phyloP scores from a whole-genome alignment of 2,888 invertebrate genomes.

The Notocelia uddmanniana region DNA sequence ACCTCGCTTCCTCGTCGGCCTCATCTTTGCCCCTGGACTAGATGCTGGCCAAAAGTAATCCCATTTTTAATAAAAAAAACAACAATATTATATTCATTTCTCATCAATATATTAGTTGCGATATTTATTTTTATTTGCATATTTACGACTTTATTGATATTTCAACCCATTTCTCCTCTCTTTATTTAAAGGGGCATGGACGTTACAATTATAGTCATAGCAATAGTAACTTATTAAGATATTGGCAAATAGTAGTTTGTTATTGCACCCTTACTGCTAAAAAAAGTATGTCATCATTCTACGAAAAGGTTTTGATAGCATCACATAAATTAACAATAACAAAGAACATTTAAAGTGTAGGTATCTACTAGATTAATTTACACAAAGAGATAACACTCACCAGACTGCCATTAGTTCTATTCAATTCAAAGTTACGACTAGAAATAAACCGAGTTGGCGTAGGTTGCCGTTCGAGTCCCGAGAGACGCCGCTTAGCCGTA shows the following conservation, averaged over 20 bases:
- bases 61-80: no score
- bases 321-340: not conserved
- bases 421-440: constrained; percentile 33
- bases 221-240: not conserved
- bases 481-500: constrained; percentile 39
- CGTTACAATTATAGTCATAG: no score
- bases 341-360: not conserved
- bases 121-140: no score
- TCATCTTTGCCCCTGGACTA: no score
- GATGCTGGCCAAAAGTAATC: no score
- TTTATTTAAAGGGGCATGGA: not conserved
- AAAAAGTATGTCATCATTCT: no score
- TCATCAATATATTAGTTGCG: no score
- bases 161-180: not conserved
- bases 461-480: constrained; percentile 31
- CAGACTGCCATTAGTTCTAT: constrained; percentile 37
- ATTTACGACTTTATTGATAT: no score
- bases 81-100: no score
- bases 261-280: no score
- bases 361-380: not conserved
- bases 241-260: not conserved
- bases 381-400: constrained; percentile 22
- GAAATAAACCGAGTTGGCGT: constrained; percentile 34
- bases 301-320: not conserved
- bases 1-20: no score